phyloP scores from a whole-genome alignment of 2,113 vertebrate species.

The Indicator indicator region DNA sequence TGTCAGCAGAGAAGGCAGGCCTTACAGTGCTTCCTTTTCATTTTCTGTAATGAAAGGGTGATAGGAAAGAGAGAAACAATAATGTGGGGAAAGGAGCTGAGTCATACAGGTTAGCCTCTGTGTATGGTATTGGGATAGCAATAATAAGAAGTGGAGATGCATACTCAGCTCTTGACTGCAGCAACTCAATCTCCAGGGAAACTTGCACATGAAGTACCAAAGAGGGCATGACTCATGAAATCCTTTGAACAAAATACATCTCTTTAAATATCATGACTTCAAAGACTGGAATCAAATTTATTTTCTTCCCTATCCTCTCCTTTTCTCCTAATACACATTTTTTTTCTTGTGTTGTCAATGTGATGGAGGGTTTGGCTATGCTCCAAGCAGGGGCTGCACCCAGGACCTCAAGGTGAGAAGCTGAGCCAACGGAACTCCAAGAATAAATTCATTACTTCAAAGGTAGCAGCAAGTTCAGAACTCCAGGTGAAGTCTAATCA shows the following conservation, averaged over 20 bases:
- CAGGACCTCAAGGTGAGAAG: not conserved
- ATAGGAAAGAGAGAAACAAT: not conserved
- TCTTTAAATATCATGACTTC: not conserved
- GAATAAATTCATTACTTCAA: not conserved
- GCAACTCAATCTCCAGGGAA: not conserved
- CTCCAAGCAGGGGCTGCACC: not conserved
- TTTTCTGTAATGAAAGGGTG: not conserved
- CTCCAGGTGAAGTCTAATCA: not conserved
- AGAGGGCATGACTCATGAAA: not conserved
- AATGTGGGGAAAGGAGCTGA: not conserved
- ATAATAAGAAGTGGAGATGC: not conserved
- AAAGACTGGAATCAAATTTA: not conserved
- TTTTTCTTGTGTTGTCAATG: not conserved
- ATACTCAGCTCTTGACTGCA: not conserved
- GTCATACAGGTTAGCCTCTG: not conserved
- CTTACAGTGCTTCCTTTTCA: not conserved
- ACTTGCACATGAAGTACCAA: not conserved
- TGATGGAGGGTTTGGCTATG: not conserved
- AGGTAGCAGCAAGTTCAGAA: not conserved
- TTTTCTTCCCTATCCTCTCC: not conserved
- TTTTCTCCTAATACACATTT: not conserved
- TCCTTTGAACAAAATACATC: not conserved
- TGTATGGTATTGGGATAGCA: not conserved
- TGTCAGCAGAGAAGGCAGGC: not conserved
- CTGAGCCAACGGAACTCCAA: not conserved